Percentiles rank a stretch among this genome's conserved stretches.
Evolutionary conservation across 2,797 vertebrate genomes (phyloP).

Genomic region (Leptodactylus fallax): DNA sequence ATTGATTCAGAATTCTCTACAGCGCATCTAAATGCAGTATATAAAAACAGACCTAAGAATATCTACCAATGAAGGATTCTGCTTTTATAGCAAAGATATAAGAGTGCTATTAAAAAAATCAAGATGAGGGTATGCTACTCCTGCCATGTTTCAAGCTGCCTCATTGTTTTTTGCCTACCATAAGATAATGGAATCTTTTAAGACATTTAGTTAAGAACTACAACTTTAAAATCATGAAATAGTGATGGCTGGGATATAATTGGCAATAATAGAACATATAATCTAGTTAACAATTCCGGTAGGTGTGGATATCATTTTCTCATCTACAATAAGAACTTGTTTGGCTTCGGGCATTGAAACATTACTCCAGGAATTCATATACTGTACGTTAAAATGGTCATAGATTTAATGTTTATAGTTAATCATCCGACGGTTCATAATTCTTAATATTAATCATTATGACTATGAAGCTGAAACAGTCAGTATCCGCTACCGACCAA

Average conservation of each 20-base stretch:
- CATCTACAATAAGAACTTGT: neutral
- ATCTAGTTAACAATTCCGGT: neutral
- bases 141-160: neutral
- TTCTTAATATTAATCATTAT: too few relatives aligned
- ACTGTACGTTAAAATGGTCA: too few relatives aligned
- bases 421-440: too few relatives aligned
- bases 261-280: too few relatives aligned
- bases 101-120: neutral
- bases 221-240: neutral
- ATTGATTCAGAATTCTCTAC: conserved; percentile 21
- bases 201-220: neutral
- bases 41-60: conserved; percentile 9
- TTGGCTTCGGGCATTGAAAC: neutral
- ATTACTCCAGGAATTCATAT: neutral
- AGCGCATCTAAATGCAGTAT: neutral
- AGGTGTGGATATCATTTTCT: neutral
- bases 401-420: too few relatives aligned
- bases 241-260: too few relatives aligned
- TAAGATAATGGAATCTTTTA: neutral
- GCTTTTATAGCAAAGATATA: neutral
- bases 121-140: neutral
- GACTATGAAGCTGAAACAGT: too few relatives aligned
- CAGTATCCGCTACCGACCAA: too few relatives aligned
- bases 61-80: neutral
- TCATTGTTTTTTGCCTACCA: neutral